phyloP scores from a whole-genome alignment of 1,140 invertebrate genomes.

The Gryon sp. region DNA sequence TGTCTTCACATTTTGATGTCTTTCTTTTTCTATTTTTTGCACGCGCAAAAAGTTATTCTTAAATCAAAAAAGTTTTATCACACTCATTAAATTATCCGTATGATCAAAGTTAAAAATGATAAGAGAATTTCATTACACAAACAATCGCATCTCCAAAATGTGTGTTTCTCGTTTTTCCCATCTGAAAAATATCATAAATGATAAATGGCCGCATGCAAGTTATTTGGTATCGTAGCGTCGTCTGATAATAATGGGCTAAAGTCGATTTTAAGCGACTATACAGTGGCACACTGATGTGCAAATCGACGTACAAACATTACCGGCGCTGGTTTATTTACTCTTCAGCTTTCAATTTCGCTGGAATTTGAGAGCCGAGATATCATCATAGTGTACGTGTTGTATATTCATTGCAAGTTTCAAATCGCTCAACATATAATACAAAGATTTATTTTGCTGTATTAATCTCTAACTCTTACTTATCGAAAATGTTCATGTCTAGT shows the following conservation, averaged over 20 bases:
- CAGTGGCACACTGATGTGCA: conserved; percentile 34
- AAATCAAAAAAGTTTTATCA: too few species aligned
- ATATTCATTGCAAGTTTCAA: conserved; percentile 38
- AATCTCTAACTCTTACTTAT: conserved; percentile 68
- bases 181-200: background rate
- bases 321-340: conserved; percentile 52
- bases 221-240: conserved; percentile 31
- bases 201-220: background rate
- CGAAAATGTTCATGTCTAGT: conserved; percentile 75
- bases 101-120: too few species aligned
- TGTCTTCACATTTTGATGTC: too few species aligned
- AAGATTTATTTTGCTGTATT: conserved; percentile 45
- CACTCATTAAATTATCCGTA: too few species aligned
- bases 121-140: too few species aligned
- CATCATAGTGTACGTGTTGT: conserved; percentile 19
- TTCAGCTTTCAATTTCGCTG: conserved; percentile 58
- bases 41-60: conserved; percentile 8
- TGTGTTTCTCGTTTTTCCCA: background rate
- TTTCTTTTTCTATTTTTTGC: conserved; percentile 3
- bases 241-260: conserved; percentile 50
- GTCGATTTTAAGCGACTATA: conserved; percentile 44
- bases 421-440: conserved; percentile 39
- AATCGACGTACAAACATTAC: conserved; percentile 48
- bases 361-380: conserved; percentile 57
- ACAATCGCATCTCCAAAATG: background rate